A percentile compares a stretch with the other conserved stretches of the same genome.
Conservation (phyloP, 2,113 vertebrate species). For the Ceyx margarethae region DNA sequence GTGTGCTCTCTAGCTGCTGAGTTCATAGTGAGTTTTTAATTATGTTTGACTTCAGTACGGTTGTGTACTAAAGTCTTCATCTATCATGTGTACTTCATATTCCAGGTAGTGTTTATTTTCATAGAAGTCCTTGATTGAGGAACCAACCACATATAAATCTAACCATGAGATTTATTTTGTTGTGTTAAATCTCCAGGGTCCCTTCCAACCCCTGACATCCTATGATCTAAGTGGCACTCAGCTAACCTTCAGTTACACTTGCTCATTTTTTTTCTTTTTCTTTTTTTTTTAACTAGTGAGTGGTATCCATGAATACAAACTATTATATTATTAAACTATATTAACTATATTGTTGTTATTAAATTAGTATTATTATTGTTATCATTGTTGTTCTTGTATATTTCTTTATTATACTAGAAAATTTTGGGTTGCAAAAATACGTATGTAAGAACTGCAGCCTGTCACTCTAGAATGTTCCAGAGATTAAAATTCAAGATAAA, state of each 20-base stretch:
- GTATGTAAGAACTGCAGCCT: not conserved
- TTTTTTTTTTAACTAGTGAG: not conserved
- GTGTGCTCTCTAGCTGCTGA: not conserved
- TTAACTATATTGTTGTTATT: no score
- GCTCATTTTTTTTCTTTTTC: not conserved
- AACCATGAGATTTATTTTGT: not conserved
- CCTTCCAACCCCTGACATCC: no score
- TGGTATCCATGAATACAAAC: not conserved
- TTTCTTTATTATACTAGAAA: not conserved
- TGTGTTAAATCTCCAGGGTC: not conserved
- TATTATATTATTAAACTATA: not conserved
- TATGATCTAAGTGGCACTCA: not conserved
- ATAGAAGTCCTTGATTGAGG: not conserved
- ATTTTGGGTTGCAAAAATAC: not conserved
- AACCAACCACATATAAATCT: not conserved
- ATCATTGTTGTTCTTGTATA: no score
- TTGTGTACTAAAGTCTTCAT: not conserved
- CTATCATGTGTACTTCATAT: not conserved
- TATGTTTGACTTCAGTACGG: not conserved
- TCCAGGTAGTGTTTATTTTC: not conserved
- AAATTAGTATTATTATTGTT: no score
- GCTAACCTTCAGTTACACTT: not conserved
- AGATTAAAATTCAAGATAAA: not conserved
- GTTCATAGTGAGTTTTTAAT: not conserved
- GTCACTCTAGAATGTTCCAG: not conserved